phyloP scores from a whole-genome alignment of 2,113 vertebrate genomes.

The Fregetta grallaria region DNA sequence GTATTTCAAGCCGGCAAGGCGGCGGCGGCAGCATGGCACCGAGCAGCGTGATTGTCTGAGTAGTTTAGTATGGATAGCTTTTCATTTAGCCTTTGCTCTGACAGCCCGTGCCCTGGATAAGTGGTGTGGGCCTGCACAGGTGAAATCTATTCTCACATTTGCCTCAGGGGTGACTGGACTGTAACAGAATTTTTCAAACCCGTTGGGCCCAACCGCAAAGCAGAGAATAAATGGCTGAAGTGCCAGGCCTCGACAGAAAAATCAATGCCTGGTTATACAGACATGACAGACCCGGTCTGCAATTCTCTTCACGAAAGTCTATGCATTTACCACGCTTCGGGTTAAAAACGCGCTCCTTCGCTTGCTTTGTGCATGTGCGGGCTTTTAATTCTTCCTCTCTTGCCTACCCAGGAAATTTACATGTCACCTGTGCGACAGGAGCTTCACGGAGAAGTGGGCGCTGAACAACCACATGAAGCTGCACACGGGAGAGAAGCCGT shows the following conservation, averaged over 20 bases:
- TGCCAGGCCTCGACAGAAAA: slow-evolving; percentile 98
- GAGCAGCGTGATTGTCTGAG: slow-evolving; percentile 73
- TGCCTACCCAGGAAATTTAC: slow-evolving; percentile 88
- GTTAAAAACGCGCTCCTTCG: slow-evolving; percentile 62
- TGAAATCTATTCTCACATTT: slow-evolving; percentile 99
- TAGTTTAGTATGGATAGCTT: slow-evolving; percentile 87
- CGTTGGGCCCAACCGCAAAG: slow-evolving; percentile 97
- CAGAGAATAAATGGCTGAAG: slow-evolving; percentile 99
- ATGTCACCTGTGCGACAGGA: slow-evolving; percentile 91
- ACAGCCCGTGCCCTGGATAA: slow-evolving; percentile 92
- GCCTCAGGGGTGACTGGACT: slow-evolving; percentile 97
- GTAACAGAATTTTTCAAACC: slow-evolving; percentile 99
- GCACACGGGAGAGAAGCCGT: slow-evolving; percentile 95
- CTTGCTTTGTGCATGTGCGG: slow-evolving; percentile 50
- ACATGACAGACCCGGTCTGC: slow-evolving; percentile 89
- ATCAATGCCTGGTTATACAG: slow-evolving; percentile 99
- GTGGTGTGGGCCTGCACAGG: slow-evolving; percentile 95
- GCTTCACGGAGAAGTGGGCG: slow-evolving; percentile 98
- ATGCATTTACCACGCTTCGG: slow-evolving; percentile 44
- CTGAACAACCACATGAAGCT: slow-evolving; percentile 99
- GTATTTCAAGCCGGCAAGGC: slow-evolving; percentile 51
- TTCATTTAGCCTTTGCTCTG: slow-evolving; percentile 95
- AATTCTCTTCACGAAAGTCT: slow-evolving; percentile 70
- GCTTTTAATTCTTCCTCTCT: slow-evolving; percentile 67
- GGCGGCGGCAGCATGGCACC: slow-evolving; percentile 47